Base-by-base conservation (phyloP, 2,888 invertebrate species). In the Scotopteryx bipunctaria region DNA sequence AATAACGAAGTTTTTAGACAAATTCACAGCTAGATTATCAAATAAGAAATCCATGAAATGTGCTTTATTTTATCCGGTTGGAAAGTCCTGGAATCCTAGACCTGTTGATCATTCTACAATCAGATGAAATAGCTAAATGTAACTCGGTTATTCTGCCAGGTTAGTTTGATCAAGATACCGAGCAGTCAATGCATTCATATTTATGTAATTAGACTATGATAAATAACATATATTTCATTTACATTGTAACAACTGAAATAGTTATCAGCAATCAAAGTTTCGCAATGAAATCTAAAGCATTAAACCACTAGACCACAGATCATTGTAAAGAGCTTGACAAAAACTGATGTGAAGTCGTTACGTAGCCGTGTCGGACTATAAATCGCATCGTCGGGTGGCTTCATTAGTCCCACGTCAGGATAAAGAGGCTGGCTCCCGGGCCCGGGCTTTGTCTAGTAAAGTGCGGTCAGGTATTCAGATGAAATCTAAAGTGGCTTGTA, bases 381-480 rank as follows among this genome's bases (percentile, higher is more conserved):
- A 66, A 64, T 63, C 57, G 57, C 36, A 44, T 49, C 44, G 52
- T 51, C 51, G 48, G 50, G 55, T 67, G 79, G 76, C 71, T 60
- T 68, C 70, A 80, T 79, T 78, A 77, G 73, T 76, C 66, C 55
- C 33, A 65, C 63, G 76, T 72, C 71, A 63, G 50, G 40, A 62
- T 56, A 64, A 58, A 66, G 59, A 61, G 55, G 32, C 32, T 13
- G 23, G 55, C 56, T 37, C 25, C 48, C 45, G 42, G 55, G 35
- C 14, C 16, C 23, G 27, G 42, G 42, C 56, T 55, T 58, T 58
- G 59, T 64, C 52, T 53, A 32, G 21, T 37, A 35, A 35, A 36
- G 38, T 32, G 21, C 21, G 27, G 25, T 5, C n/a, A 13, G 13
- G 16, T 25, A 33, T 16, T 27, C 35, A 35, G 44, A 44, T 44